Percentiles rank a stretch among this genome's conserved stretches.
Evolutionary conservation across 2,888 invertebrate species (phyloP).

Genomic region (Alloplasta piceator): DNA sequence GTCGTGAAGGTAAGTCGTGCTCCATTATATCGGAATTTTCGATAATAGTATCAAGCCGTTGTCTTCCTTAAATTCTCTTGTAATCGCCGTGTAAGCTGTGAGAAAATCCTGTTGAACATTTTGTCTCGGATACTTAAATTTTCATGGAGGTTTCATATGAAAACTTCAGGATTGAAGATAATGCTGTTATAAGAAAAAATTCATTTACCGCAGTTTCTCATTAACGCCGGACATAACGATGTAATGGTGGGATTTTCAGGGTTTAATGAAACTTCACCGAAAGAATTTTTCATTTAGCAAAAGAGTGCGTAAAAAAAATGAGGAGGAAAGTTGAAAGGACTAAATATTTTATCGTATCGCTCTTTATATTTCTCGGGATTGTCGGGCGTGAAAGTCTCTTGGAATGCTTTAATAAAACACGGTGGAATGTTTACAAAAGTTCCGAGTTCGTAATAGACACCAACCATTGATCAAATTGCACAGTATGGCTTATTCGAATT

Average conservation of each 20-base stretch:
- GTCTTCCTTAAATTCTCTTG: no score
- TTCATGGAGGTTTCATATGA: neutral
- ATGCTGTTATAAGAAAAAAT: neutral
- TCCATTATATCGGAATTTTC: neutral
- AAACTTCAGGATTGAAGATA: neutral
- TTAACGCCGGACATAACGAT: neutral
- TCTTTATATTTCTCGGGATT: neutral
- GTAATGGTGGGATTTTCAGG: no score
- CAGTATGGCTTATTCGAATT: neutral
- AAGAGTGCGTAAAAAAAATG: neutral
- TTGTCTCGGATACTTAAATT: neutral
- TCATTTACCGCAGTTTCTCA: neutral
- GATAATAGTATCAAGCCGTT: neutral
- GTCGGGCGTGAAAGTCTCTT: neutral
- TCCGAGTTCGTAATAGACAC: neutral
- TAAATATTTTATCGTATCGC: neutral
- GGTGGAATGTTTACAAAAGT: neutral
- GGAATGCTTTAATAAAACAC: neutral
- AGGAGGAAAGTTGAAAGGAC: neutral
- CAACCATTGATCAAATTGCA: neutral
- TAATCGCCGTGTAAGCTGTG: no score
- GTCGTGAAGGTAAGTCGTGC: conserved; percentile 54
- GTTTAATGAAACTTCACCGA: neutral
- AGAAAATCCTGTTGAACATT: no score
- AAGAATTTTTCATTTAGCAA: neutral